phyloP scores from a whole-genome alignment of 2,113 vertebrate genomes.

The Antigone vipio region DNA sequence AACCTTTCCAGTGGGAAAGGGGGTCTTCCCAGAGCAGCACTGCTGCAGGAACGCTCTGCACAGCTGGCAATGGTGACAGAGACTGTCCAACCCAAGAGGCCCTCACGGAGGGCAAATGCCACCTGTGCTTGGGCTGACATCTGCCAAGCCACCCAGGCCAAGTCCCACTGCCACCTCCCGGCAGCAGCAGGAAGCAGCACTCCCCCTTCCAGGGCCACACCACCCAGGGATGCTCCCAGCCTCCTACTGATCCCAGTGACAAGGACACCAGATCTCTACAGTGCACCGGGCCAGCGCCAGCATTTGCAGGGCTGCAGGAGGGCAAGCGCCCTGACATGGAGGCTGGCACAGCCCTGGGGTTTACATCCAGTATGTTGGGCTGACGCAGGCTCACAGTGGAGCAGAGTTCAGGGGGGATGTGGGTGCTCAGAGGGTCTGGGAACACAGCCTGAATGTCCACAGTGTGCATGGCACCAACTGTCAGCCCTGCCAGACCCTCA shows the following conservation, averaged over 20 bases:
- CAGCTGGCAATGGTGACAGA: background rate
- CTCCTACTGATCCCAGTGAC: background rate
- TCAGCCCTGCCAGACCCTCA: background rate
- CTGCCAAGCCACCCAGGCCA: accelerated
- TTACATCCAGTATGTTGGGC: background rate
- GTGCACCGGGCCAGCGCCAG: background rate
- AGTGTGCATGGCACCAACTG: accelerated
- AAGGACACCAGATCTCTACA: background rate
- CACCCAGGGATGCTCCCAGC: background rate
- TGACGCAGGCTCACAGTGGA: background rate
- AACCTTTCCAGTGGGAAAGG: background rate
- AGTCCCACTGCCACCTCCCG: constrained; percentile 9
- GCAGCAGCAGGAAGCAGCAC: background rate
- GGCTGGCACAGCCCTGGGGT: background rate
- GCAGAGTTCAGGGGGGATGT: no score
- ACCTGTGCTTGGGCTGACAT: accelerated
- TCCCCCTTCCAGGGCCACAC: accelerated
- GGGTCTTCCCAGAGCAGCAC: background rate
- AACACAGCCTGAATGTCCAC: background rate
- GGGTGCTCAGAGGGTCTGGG: background rate
- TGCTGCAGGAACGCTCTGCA: background rate
- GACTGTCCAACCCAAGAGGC: background rate
- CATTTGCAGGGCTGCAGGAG: background rate
- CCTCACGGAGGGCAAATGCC: background rate
- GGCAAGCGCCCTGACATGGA: background rate